A percentile compares a stretch with the other conserved stretches of the same genome.
These are phyloP conservation scores for Ichneumoninae sp. DNA, from an alignment of 2,888 invertebrate genomes.

Conservation along the genomic window DNA sequence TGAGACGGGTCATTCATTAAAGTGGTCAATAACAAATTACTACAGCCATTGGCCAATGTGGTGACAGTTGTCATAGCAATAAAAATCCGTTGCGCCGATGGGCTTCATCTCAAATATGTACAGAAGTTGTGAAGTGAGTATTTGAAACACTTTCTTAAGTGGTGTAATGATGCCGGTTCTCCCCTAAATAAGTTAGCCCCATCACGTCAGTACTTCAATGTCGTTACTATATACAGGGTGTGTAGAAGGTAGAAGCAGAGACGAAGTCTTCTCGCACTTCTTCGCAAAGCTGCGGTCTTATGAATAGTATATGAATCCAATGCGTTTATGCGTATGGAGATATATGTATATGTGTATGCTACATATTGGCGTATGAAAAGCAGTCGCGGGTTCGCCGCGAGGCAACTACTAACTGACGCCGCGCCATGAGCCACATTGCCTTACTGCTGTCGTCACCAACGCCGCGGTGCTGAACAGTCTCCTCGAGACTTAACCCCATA, in stretches of 20 bases:
- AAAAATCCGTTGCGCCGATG: no score
- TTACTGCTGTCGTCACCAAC: constrained; percentile 41
- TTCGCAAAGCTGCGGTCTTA: background rate
- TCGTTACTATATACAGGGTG: background rate
- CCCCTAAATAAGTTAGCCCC: background rate
- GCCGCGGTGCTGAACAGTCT: constrained; percentile 51
- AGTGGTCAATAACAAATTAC: no score
- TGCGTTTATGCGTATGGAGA: background rate
- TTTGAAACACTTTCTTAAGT: background rate
- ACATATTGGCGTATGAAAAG: constrained; percentile 37
- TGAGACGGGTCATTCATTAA: no score
- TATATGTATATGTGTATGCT: background rate
- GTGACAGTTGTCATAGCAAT: no score
- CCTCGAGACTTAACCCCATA: constrained; percentile 75
- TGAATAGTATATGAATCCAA: background rate
- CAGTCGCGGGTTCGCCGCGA: constrained; percentile 40
- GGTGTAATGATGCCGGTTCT: background rate
- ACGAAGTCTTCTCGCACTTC: background rate
- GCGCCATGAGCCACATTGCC: constrained; percentile 27
- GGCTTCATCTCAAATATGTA: no score
- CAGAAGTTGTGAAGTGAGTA: background rate
- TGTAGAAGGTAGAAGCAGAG: background rate
- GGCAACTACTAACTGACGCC: constrained; percentile 33
- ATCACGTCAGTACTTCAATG: background rate
- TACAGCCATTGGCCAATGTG: no score